phyloP scores from a whole-genome alignment of 1,140 invertebrate species.

The Tetramorium parvispinum region DNA sequence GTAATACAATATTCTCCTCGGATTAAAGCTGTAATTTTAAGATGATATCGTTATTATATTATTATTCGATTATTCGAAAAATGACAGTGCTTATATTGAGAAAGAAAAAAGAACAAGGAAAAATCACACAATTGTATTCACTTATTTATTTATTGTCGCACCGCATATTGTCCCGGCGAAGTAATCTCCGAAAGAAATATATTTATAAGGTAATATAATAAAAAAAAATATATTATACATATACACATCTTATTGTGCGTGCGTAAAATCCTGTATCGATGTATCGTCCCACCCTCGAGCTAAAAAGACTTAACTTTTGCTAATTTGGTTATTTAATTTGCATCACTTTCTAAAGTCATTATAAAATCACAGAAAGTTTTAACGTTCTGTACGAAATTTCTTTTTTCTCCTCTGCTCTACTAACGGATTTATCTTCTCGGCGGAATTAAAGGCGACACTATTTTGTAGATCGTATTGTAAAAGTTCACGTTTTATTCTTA shows the following conservation, averaged over 20 bases:
- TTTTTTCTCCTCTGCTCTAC: not conserved
- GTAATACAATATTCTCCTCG: slow-evolving; percentile 53
- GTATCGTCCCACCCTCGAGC: not conserved
- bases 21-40: slow-evolving; percentile 63
- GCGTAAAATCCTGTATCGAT: not conserved
- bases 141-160: slow-evolving; percentile 59
- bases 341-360: not conserved
- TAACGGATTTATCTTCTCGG: not conserved
- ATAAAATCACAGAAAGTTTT: not conserved
- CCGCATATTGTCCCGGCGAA: slow-evolving; percentile 50
- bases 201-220: slow-evolving; percentile 55
- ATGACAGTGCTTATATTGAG: slow-evolving; percentile 56
- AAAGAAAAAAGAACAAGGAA: slow-evolving; percentile 21
- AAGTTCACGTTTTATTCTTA: slow-evolving; percentile 51
- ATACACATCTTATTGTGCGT: not conserved
- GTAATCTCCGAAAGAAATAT: slow-evolving; percentile 56
- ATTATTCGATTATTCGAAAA: slow-evolving; percentile 55
- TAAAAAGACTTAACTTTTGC: not conserved
- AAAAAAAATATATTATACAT: slow-evolving; percentile 56
- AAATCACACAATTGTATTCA: slow-evolving; percentile 44
- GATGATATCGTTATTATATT: slow-evolving; percentile 70
- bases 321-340: not conserved
- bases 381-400: not conserved
- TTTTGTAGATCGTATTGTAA: not conserved
- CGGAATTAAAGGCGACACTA: not conserved